phyloP scores from a whole-genome alignment of 1,140 invertebrate species.

The Sycophila sp. region DNA sequence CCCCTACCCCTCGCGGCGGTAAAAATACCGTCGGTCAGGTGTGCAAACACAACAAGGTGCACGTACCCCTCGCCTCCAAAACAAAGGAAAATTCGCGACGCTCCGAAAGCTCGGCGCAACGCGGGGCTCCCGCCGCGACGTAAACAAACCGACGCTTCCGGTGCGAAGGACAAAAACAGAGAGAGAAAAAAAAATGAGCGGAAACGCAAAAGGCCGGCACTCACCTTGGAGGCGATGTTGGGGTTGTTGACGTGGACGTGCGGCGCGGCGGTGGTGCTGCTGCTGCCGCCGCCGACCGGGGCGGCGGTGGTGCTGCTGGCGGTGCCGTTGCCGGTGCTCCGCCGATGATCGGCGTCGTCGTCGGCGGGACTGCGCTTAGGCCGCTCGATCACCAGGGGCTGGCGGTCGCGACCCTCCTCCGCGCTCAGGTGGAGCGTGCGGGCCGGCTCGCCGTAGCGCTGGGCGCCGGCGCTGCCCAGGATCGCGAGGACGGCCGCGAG shows the following conservation, averaged over 20 bases:
- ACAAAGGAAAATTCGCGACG: too few relatives aligned
- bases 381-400: conserved; percentile 44
- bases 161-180: not conserved
- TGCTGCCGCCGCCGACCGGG: not conserved
- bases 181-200: not conserved
- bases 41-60: too few relatives aligned
- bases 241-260: conserved; percentile 42
- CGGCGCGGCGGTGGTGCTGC: not conserved
- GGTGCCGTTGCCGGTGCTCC: not conserved
- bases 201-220: not conserved
- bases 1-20: too few relatives aligned
- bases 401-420: conserved; percentile 32
- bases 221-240: conserved; percentile 55
- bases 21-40: too few relatives aligned
- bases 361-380: not conserved
- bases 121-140: not conserved
- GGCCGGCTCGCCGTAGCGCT: conserved; percentile 48
- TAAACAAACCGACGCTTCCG: too few relatives aligned
- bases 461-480: conserved; percentile 16
- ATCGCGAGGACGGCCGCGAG: not conserved
- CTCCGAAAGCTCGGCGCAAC: too few relatives aligned
- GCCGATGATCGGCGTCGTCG: not conserved
- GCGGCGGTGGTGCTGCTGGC: not conserved
- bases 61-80: too few relatives aligned
- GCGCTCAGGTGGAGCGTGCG: conserved; percentile 43